phyloP scores from a whole-genome alignment of 2,113 vertebrate species.

The Hippocampus abdominalis region DNA sequence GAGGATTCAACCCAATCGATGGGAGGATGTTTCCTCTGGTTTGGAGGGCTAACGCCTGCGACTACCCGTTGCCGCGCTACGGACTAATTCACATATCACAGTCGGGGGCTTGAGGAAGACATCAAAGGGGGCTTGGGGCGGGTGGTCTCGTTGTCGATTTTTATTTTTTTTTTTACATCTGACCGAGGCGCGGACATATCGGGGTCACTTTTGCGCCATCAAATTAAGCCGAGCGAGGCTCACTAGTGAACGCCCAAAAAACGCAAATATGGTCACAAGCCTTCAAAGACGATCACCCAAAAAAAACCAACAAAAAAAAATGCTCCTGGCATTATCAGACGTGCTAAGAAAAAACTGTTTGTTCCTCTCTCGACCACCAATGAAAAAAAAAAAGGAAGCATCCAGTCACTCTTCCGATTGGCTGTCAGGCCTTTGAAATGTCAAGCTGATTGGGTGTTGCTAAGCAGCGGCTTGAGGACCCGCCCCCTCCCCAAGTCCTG shows the following conservation, averaged over 20 bases:
- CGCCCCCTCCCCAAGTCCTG: constrained; percentile 31
- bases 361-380: constrained; percentile 32
- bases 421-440: constrained; percentile 59
- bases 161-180: too few relatives aligned
- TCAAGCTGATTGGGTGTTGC: constrained; percentile 75
- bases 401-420: constrained; percentile 51
- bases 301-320: constrained; percentile 26
- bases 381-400: constrained; percentile 37
- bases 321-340: constrained; percentile 43
- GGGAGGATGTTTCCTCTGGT: constrained; percentile 32
- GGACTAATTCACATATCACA: background rate
- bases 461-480: constrained; percentile 66
- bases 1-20: constrained; percentile 47
- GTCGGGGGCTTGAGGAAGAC: constrained; percentile 19
- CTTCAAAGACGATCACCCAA: constrained; percentile 51
- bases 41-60: background rate
- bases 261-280: constrained; percentile 52
- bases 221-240: background rate
- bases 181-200: too few relatives aligned
- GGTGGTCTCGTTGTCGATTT: too few relatives aligned
- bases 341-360: constrained; percentile 47
- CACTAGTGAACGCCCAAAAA: background rate
- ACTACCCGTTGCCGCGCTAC: too few relatives aligned
- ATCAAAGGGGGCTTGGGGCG: constrained; percentile 38
- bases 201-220: constrained; percentile 34